Evolutionary conservation across 2,888 invertebrate species (phyloP).

Genomic region (Habrosyne pyritoides): DNA sequence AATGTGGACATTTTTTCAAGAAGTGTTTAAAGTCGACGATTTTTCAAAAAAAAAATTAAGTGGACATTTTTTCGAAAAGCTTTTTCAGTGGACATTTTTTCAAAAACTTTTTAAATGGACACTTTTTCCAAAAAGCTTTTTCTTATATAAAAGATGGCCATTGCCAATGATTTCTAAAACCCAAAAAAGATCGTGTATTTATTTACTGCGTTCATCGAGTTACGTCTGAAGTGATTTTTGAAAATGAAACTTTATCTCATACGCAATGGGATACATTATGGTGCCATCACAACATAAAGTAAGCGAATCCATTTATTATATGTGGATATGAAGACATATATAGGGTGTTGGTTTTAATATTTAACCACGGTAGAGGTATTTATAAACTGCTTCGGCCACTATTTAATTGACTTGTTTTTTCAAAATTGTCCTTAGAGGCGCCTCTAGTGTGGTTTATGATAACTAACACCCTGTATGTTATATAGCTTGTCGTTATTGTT

Average conservation of each 20-base stretch:
- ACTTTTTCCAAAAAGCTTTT: too few relatives aligned
- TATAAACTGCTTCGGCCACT: constrained; percentile 14
- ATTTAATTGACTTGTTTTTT: constrained; percentile 11
- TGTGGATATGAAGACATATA: constrained; percentile 27
- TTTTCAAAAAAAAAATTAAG: too few relatives aligned
- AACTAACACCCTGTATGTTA: neutral
- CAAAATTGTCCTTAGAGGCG: neutral
- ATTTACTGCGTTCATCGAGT: neutral
- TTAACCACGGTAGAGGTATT: neutral
- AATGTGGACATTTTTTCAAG: too few relatives aligned
- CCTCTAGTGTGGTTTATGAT: neutral
- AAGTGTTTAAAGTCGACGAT: too few relatives aligned
- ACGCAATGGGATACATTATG: constrained; percentile 18
- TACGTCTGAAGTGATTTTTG: constrained; percentile 43
- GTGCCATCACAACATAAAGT: constrained; percentile 58
- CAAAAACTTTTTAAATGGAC: too few relatives aligned
- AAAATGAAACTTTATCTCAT: constrained; percentile 50
- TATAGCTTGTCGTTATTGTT: constrained; percentile 19
- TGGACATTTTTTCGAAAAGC: too few relatives aligned
- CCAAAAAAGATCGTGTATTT: neutral
- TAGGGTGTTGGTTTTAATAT: neutral
- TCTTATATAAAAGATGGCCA: too few relatives aligned
- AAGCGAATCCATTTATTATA: constrained; percentile 56
- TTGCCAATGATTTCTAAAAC: neutral
- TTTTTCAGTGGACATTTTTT: too few relatives aligned